A percentile compares a stretch with the other conserved stretches of the same genome.
Evolutionary conservation across 2,797 vertebrate species (phyloP).

Genomic region (Mormyrus proboscirostris): DNA sequence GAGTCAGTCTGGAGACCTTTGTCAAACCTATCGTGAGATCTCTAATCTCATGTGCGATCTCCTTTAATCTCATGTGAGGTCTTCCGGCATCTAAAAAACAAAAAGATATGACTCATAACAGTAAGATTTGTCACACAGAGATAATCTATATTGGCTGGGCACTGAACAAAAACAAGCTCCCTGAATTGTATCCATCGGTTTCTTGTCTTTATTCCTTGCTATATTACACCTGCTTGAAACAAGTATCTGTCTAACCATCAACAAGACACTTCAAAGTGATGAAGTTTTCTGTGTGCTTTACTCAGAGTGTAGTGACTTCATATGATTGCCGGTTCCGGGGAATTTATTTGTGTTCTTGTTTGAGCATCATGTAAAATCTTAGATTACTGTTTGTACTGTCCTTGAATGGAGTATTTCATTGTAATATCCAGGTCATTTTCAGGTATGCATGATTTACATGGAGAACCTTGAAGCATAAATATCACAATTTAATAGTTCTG

Average conservation of each 20-base stretch:
- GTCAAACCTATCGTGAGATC: not conserved
- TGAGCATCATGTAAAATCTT: not conserved
- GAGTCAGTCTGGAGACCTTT: not conserved
- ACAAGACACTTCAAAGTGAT: not conserved
- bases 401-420: not conserved
- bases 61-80: not conserved
- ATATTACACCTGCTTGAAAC: not conserved
- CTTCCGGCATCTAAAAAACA: not conserved
- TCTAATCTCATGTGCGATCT: not conserved
- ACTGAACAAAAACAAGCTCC: not conserved
- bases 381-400: not conserved
- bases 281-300: not conserved
- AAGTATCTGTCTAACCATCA: not conserved
- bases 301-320: not conserved
- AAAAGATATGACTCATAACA: not conserved
- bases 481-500: not conserved
- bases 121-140: not conserved
- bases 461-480: not conserved
- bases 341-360: not conserved
- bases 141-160: not conserved
- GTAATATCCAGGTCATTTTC: not conserved
- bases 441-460: not conserved
- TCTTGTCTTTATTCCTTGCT: not conserved
- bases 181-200: not conserved
- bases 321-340: not conserved